A percentile compares a stretch with the other conserved stretches of the same genome.
These are phyloP conservation scores for Gallinago nigripennis DNA, from an alignment of 2,797 vertebrate species.

Conservation along the genomic window DNA sequence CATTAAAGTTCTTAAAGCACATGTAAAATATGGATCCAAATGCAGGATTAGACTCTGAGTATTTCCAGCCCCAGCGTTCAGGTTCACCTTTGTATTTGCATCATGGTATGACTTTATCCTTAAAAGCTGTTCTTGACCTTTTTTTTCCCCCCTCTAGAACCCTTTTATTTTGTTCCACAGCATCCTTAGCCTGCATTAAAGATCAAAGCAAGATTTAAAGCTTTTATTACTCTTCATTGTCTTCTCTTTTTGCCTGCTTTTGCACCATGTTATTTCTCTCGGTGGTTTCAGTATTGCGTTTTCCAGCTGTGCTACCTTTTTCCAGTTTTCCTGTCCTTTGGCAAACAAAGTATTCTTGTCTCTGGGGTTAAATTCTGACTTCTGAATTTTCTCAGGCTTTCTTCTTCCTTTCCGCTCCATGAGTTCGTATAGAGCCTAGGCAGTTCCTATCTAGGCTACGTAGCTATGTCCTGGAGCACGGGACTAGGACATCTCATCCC, in stretches of 20 bases:
- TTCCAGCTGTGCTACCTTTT: background rate
- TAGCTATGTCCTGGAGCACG: background rate
- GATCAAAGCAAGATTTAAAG: constrained; percentile 65
- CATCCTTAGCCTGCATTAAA: constrained; percentile 31
- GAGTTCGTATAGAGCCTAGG: background rate
- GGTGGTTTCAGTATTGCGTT: background rate
- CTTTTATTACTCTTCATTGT: constrained; percentile 54
- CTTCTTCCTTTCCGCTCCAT: background rate
- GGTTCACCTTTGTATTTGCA: constrained; percentile 13
- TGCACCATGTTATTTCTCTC: background rate
- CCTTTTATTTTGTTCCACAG: constrained; percentile 57
- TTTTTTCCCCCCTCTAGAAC: background rate
- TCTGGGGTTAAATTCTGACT: background rate
- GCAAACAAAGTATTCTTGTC: background rate
- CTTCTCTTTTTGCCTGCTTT: constrained; percentile 39
- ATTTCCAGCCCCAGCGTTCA: background rate
- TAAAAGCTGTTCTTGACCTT: constrained; percentile 19
- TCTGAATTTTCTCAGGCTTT: background rate
- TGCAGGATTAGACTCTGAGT: background rate
- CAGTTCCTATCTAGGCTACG: background rate
- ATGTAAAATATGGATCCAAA: background rate
- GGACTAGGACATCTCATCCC: background rate
- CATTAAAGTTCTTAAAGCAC: background rate
- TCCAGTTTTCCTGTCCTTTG: background rate
- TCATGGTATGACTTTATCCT: background rate